These are phyloP conservation scores for Leptopilina syphax DNA, from an alignment of 2,888 invertebrate genomes.

Conservation along the genomic window DNA sequence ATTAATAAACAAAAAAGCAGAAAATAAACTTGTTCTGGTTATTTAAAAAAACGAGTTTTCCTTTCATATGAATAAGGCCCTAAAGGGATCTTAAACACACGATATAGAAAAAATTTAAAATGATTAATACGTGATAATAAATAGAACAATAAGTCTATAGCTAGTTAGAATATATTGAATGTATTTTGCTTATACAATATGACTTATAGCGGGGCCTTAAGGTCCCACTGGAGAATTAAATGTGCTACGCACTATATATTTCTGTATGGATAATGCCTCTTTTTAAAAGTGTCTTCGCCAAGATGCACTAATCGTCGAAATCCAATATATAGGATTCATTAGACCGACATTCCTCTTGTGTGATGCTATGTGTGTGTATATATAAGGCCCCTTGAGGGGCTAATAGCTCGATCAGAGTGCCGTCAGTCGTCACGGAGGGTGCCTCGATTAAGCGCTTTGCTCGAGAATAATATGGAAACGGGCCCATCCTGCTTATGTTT, in stretches of 20 bases:
- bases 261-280: not conserved
- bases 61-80: too few relatives aligned
- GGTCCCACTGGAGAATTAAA: not conserved
- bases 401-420: constrained; percentile 54
- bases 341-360: constrained; percentile 46
- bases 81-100: not conserved
- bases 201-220: constrained; percentile 20
- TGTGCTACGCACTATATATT: not conserved
- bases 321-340: constrained; percentile 51
- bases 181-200: constrained; percentile 8
- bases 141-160: constrained; percentile 3
- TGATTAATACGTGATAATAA: not conserved
- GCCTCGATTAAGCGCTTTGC: constrained; percentile 61
- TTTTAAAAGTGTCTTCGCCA: constrained; percentile 13
- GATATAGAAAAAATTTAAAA: not conserved
- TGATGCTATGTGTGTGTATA: not conserved
- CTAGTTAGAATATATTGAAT: constrained; percentile 4
- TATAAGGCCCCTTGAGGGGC: constrained; percentile 37
- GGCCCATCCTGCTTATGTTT: constrained; percentile 57
- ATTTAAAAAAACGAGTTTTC: too few relatives aligned
- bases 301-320: constrained; percentile 51
- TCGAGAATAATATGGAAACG: constrained; percentile 55
- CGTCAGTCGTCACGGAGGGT: constrained; percentile 64
- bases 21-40: too few relatives aligned
- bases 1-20: too few relatives aligned